Conservation (phyloP, 2,797 vertebrate genomes). For the Centroberyx gerrardi region DNA sequence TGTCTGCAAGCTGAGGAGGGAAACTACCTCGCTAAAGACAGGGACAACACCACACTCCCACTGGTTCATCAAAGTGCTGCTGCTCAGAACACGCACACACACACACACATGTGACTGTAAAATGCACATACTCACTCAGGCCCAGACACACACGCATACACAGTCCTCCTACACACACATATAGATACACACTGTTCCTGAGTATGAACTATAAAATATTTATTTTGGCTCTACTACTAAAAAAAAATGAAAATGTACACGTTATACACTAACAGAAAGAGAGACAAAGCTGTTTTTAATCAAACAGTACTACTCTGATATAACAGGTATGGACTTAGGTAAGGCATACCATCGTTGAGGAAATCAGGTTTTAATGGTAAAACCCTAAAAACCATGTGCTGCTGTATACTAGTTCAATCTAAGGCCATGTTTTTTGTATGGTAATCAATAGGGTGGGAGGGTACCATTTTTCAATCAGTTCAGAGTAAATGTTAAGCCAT, state of each 20-base stretch:
- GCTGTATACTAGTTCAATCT: constrained; percentile 45
- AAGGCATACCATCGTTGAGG: constrained; percentile 47
- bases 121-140: constrained; percentile 48
- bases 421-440: constrained; percentile 58
- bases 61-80: constrained; percentile 81
- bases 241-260: constrained; percentile 42
- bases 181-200: constrained; percentile 91
- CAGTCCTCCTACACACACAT: constrained; percentile 85
- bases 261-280: constrained; percentile 33
- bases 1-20: constrained; percentile 46
- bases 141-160: constrained; percentile 63
- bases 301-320: constrained; percentile 43
- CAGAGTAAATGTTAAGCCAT: neutral
- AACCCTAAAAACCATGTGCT: constrained; percentile 46
- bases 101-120: constrained; percentile 46
- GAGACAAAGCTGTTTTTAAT: constrained; percentile 24
- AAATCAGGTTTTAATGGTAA: constrained; percentile 48
- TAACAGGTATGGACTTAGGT: constrained; percentile 40
- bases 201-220: constrained; percentile 80
- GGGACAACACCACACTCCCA: constrained; percentile 47
- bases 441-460: constrained; percentile 26
- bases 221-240: constrained; percentile 70
- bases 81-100: constrained; percentile 67
- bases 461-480: neutral
- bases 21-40: constrained; percentile 17